phyloP scores from a whole-genome alignment of 2,888 invertebrate genomes.

The Drosophila merina region DNA sequence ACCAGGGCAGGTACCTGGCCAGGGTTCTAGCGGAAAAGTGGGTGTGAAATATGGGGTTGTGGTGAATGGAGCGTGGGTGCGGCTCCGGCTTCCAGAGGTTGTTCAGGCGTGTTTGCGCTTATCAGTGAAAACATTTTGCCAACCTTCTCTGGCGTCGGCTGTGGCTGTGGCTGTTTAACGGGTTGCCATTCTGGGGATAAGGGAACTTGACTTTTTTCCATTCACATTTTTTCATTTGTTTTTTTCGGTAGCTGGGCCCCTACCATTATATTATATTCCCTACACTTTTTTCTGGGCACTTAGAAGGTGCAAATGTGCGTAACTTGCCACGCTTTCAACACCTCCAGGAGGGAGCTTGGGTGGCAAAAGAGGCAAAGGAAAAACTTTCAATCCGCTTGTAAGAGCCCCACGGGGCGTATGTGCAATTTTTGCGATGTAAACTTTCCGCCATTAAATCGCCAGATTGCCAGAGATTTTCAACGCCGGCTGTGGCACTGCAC shows the following conservation, averaged over 20 bases:
- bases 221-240: not conserved
- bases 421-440: slow-evolving; percentile 66
- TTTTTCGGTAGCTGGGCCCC: not conserved
- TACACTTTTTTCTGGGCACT: slow-evolving; percentile 29
- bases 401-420: slow-evolving; percentile 47
- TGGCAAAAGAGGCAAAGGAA: not conserved
- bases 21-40: slow-evolving; percentile 35
- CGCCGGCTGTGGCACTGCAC: slow-evolving; percentile 43
- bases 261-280: slow-evolving; percentile 6
- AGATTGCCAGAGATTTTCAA: slow-evolving; percentile 57
- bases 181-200: slow-evolving; percentile 45
- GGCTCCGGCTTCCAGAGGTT: slow-evolving; percentile 13
- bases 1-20: slow-evolving; percentile 23
- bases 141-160: slow-evolving; percentile 33
- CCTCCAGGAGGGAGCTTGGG: slow-evolving; percentile 47
- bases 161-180: slow-evolving; percentile 67
- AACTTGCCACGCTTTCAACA: slow-evolving; percentile 60
- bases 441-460: slow-evolving; percentile 77
- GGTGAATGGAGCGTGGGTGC: slow-evolving; percentile 11
- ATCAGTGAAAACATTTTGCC: slow-evolving; percentile 70
- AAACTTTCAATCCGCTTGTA: slow-evolving; percentile 45
- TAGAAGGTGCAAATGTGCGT: slow-evolving; percentile 62
- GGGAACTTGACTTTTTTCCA: slow-evolving; percentile 13
- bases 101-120: slow-evolving; percentile 58
- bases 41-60: slow-evolving; percentile 14